Conservation (phyloP, 2,888 invertebrate genomes). For the Agelastica alni region DNA sequence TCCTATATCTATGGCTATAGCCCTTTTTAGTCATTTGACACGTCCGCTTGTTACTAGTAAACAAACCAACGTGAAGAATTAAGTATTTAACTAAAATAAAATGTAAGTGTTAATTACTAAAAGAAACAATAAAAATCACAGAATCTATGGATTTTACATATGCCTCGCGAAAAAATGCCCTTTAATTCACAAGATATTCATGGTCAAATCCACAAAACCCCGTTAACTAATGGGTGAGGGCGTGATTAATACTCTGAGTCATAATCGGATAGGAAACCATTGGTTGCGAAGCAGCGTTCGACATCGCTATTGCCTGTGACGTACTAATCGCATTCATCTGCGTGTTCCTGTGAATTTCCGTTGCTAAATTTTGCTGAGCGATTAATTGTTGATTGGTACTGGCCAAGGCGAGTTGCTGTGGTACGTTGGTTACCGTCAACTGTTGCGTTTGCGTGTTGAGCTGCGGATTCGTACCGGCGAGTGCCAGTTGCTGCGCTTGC, state of each 20-base stretch:
- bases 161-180: too few species aligned
- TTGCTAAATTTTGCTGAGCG: conserved; percentile 49
- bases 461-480: conserved; percentile 49
- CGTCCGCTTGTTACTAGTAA: too few species aligned
- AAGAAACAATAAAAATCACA: too few species aligned
- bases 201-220: conserved; percentile 8
- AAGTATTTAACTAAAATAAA: too few species aligned
- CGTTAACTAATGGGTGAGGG: conserved; percentile 43
- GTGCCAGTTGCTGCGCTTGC: conserved; percentile 47
- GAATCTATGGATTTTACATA: too few species aligned
- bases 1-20: too few species aligned
- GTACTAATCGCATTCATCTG: conserved; percentile 57
- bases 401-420: conserved; percentile 51
- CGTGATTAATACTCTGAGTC: conserved; percentile 62
- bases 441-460: conserved; percentile 50
- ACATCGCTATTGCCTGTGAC: conserved; percentile 62
- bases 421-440: conserved; percentile 42
- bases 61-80: too few species aligned
- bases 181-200: background rate
- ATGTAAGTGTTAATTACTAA: too few species aligned
- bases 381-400: conserved; percentile 45
- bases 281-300: conserved; percentile 63
- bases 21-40: too few species aligned
- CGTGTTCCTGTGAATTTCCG: conserved; percentile 50
- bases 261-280: conserved; percentile 70